phyloP scores from a whole-genome alignment of 1,140 invertebrate genomes.

The Myzus persicae region DNA sequence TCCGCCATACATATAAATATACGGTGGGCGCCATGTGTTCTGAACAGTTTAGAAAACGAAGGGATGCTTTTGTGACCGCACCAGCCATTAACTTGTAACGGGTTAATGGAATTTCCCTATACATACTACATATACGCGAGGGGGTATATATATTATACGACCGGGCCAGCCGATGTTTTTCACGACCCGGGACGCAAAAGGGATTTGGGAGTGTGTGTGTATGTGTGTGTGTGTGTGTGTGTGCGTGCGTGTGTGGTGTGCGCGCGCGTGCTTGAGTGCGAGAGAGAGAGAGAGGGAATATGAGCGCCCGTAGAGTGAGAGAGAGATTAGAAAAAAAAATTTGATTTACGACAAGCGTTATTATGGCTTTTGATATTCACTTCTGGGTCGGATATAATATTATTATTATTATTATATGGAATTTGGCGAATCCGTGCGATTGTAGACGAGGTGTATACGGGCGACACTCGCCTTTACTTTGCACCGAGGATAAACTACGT shows the following conservation, averaged over 20 bases:
- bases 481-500: neutral
- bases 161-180: conserved; percentile 29
- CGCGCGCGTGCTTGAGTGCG: no score
- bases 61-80: conserved; percentile 32
- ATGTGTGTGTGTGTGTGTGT: neutral
- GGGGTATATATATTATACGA: neutral
- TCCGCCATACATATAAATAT: neutral
- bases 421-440: neutral
- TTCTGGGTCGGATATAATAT: conserved; percentile 5
- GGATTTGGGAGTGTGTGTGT: neutral
- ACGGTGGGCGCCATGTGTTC: neutral
- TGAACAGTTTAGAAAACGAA: conserved; percentile 37
- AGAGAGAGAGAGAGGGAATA: neutral
- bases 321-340: neutral
- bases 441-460: neutral
- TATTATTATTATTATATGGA: neutral
- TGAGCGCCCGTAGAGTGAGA: neutral
- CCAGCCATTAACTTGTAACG: conserved; percentile 53
- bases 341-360: conserved; percentile 9
- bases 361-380: conserved; percentile 7
- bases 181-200: conserved; percentile 13
- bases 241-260: no score
- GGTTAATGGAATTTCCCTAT: conserved; percentile 53
- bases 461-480: neutral
- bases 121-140: neutral